A percentile compares a stretch with the other conserved stretches of the same genome.
Evolutionary conservation across 2,888 invertebrate genomes (phyloP).

Genomic region (Antheraea assamensis): DNA sequence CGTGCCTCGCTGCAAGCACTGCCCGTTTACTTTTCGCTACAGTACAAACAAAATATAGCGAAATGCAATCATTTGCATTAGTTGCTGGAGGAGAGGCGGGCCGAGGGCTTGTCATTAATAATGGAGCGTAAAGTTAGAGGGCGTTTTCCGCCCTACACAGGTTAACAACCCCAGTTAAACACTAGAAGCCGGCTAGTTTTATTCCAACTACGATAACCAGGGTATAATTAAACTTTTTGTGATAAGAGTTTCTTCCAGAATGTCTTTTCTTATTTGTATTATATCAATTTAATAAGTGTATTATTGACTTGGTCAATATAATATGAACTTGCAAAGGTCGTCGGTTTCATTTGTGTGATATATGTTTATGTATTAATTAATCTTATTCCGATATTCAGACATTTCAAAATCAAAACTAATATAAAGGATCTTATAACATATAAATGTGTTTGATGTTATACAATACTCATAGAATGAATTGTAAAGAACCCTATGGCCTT

Average conservation of each 20-base stretch:
- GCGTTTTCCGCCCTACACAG: slow-evolving; percentile 68
- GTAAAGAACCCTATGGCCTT: neutral
- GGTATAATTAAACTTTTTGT: neutral
- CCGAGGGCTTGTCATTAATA: slow-evolving; percentile 77
- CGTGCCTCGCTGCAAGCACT: slow-evolving; percentile 32
- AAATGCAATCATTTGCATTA: slow-evolving; percentile 77
- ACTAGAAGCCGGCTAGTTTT: slow-evolving; percentile 57
- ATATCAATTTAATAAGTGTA: neutral
- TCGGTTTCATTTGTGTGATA: neutral
- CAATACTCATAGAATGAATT: neutral
- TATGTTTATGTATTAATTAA: neutral
- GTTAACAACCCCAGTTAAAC: slow-evolving; percentile 76
- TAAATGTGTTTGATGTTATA: neutral
- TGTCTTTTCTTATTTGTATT: neutral
- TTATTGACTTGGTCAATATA: neutral
- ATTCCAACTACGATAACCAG: slow-evolving; percentile 57
- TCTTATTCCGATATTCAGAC: neutral
- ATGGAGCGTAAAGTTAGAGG: slow-evolving; percentile 75
- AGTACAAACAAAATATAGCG: slow-evolving; percentile 70
- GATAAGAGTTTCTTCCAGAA: neutral
- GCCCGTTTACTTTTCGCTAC: slow-evolving; percentile 51
- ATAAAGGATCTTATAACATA: neutral
- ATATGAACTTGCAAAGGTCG: neutral
- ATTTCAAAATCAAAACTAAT: neutral
- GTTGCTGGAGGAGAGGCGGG: slow-evolving; percentile 64